Evolutionary conservation across 2,113 vertebrate genomes (phyloP).

Genomic region (Lipotes vexillifer): DNA sequence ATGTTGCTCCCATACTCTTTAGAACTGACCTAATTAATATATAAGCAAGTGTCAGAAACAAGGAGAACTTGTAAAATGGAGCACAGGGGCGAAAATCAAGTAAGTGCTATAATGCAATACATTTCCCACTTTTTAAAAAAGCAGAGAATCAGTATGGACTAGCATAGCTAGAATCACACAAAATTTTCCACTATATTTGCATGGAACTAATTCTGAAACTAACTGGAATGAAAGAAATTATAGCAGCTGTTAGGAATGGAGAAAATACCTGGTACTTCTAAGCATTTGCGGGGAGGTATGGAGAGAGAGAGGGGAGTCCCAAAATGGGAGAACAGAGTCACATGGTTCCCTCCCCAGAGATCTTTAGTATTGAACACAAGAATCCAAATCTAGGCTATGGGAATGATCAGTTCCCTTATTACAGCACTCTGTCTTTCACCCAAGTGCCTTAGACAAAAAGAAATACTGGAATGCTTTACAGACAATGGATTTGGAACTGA

Average conservation of each 20-base stretch:
- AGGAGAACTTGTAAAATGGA: conserved; percentile 1
- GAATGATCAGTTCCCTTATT: background rate
- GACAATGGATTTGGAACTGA: conserved; percentile 3
- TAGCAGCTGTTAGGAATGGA: background rate
- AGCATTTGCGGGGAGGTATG: no score
- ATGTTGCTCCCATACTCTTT: background rate
- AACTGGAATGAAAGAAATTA: conserved; percentile 10
- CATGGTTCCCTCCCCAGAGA: background rate
- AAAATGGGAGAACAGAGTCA: background rate
- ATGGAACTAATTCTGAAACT: background rate
- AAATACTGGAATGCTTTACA: background rate
- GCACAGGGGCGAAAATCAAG: background rate
- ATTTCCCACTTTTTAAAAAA: background rate
- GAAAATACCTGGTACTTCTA: background rate
- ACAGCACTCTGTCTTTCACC: background rate
- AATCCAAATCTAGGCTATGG: background rate
- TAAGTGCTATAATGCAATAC: background rate
- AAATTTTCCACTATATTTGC: background rate
- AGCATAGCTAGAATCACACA: background rate
- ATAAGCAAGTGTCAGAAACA: background rate
- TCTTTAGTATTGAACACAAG: background rate
- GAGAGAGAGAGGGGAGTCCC: background rate
- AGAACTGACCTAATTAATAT: background rate
- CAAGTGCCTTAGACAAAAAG: background rate
- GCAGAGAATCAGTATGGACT: background rate